Evolutionary conservation across 2,888 invertebrate genomes (phyloP).

Genomic region (Limnephilus auricula): DNA sequence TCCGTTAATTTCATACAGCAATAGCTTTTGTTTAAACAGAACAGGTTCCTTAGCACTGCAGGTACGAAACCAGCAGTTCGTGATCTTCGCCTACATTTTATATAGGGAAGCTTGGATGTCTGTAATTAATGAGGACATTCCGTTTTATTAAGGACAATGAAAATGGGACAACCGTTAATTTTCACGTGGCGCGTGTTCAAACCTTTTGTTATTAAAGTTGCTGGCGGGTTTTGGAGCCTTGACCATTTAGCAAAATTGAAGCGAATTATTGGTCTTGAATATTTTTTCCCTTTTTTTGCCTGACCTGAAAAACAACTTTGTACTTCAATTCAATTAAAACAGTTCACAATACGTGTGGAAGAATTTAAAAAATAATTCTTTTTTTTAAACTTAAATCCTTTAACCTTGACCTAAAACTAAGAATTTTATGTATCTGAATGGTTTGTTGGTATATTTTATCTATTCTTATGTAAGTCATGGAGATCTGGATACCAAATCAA

Average conservation of each 20-base stretch:
- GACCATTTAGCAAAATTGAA: background rate
- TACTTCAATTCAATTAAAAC: background rate
- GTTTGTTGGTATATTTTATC: background rate
- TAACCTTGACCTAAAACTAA: background rate
- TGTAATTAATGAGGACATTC: background rate
- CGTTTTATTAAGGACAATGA: background rate
- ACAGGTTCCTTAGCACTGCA: background rate
- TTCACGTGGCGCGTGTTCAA: background rate
- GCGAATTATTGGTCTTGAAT: background rate
- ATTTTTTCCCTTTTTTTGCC: background rate
- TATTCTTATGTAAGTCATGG: background rate
- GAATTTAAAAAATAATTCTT: background rate
- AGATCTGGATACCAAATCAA: background rate
- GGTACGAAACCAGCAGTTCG: background rate
- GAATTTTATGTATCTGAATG: background rate
- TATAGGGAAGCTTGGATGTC: background rate
- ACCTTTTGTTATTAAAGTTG: background rate
- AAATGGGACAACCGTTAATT: background rate
- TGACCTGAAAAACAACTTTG: background rate
- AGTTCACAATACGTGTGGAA: background rate
- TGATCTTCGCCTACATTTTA: constrained; percentile 2
- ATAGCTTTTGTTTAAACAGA: background rate
- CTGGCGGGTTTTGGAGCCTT: background rate
- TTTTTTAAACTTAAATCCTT: background rate
- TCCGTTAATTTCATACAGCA: background rate